These are phyloP conservation scores for Pteria penguin DNA, from an alignment of 2,888 invertebrate genomes.

Conservation along the genomic window DNA sequence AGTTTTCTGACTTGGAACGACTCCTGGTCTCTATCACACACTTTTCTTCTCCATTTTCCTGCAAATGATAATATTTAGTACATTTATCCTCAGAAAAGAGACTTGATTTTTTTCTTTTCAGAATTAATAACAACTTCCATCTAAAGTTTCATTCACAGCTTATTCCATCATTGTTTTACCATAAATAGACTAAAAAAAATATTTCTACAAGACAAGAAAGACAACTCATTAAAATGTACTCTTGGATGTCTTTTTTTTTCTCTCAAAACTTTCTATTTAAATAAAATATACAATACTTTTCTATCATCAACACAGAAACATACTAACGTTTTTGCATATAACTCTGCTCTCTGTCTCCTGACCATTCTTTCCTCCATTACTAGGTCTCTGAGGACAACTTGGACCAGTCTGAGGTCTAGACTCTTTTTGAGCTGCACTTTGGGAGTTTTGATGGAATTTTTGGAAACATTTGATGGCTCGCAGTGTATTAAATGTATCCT, in stretches of 20 bases:
- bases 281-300: neutral
- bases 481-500: constrained; percentile 72
- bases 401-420: constrained; percentile 49
- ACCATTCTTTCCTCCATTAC: constrained; percentile 32
- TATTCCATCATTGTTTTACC: no score
- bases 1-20: constrained; percentile 64
- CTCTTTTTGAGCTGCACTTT: constrained; percentile 71
- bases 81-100: no score
- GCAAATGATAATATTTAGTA: no score
- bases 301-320: neutral
- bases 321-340: constrained; percentile 75
- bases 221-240: no score
- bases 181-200: no score
- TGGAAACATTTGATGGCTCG: constrained; percentile 76
- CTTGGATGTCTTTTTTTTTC: no score
- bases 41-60: constrained; percentile 77
- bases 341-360: constrained; percentile 73
- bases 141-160: no score
- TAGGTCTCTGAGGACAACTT: constrained; percentile 53
- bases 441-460: constrained; percentile 74
- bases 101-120: no score
- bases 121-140: no score
- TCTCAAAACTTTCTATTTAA: neutral
- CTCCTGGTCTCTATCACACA: constrained; percentile 76
- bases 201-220: no score